A percentile compares a stretch with the other conserved stretches of the same genome.
Conservation (phyloP, 1,140 invertebrate species). For the Drosophila mojavensis region DNA sequence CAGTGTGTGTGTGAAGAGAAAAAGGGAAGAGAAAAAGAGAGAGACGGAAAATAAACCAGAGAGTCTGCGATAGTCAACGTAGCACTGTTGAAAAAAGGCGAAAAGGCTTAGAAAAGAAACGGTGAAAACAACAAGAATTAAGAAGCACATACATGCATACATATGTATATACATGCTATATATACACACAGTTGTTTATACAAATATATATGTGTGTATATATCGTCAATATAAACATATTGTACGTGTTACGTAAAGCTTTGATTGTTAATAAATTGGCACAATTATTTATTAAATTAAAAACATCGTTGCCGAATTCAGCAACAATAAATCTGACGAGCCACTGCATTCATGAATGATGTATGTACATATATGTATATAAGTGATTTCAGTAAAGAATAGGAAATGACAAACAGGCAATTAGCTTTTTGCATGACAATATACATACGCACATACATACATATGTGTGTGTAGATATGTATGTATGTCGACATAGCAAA, state of each 20-base stretch:
- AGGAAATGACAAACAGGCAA: slow-evolving; percentile 48
- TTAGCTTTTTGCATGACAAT: slow-evolving; percentile 38
- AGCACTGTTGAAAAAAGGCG: slow-evolving; percentile 16
- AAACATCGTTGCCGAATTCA: slow-evolving; percentile 15
- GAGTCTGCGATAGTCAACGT: slow-evolving; percentile 9
- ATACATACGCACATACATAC: not conserved
- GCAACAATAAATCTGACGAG: slow-evolving; percentile 16
- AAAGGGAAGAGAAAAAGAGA: slow-evolving; percentile 28
- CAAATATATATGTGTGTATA: not conserved
- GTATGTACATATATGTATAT: slow-evolving; percentile 19
- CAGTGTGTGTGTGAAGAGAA: slow-evolving; percentile 3
- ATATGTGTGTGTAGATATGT: not conserved
- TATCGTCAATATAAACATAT: not conserved
- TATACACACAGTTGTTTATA: not conserved
- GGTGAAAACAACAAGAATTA: slow-evolving; percentile 30
- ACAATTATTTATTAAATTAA: slow-evolving; percentile 38
- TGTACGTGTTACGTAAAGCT: slow-evolving; percentile 22
- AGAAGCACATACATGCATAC: not conserved
- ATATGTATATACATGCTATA: not conserved
- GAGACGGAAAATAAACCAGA: slow-evolving; percentile 15
- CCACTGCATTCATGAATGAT: slow-evolving; percentile 20
- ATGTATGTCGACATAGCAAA: slow-evolving; percentile 28
- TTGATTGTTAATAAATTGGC: slow-evolving; percentile 44
- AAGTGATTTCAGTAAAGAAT: slow-evolving; percentile 37
- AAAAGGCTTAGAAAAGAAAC: slow-evolving; percentile 37